A percentile compares a stretch with the other conserved stretches of the same genome.
Conservation (phyloP, 2,888 invertebrate genomes). For the Polietes domitor region DNA sequence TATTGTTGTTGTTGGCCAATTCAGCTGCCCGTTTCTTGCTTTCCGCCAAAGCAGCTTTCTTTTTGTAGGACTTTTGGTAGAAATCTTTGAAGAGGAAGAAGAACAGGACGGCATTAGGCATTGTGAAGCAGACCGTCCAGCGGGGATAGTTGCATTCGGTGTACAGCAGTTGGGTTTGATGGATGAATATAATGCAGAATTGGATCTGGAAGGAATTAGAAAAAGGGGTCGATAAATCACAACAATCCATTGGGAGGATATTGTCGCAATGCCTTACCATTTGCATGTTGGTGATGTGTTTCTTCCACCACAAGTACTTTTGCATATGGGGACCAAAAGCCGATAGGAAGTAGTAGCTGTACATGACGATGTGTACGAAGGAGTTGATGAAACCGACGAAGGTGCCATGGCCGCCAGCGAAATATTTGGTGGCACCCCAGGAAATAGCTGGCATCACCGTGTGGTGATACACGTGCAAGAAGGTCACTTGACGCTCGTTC, state of each 20-base stretch:
- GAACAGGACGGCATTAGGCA: conserved; percentile 95
- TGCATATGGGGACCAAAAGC: conserved; percentile 94
- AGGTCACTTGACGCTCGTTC: conserved; percentile 93
- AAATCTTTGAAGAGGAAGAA: conserved; percentile 95
- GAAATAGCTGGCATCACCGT: conserved; percentile 96
- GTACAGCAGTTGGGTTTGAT: conserved; percentile 91
- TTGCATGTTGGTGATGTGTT: conserved; percentile 93
- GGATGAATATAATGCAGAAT: conserved; percentile 93
- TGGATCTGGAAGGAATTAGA: conserved; percentile 85
- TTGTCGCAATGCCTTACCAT: conserved; percentile 87
- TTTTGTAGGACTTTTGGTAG: conserved; percentile 89
- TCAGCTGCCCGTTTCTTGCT: conserved; percentile 18
- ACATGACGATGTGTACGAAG: conserved; percentile 97
- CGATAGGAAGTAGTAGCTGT: conserved; percentile 93
- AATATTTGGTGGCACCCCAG: conserved; percentile 96
- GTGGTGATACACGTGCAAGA: conserved; percentile 96
- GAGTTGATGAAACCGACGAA: conserved; percentile 92
- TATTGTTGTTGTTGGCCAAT: conserved; percentile 58
- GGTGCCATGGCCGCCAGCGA: conserved; percentile 93
- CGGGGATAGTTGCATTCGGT: conserved; percentile 94
- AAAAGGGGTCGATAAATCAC: conserved; percentile 46
- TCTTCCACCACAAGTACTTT: conserved; percentile 96
- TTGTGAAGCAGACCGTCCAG: conserved; percentile 90
- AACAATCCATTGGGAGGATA: conserved; percentile 41
- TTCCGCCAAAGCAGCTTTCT: conserved; percentile 73